Evolutionary conservation across 2,113 vertebrate genomes (phyloP).

Genomic region (Opisthocomus hoazin): DNA sequence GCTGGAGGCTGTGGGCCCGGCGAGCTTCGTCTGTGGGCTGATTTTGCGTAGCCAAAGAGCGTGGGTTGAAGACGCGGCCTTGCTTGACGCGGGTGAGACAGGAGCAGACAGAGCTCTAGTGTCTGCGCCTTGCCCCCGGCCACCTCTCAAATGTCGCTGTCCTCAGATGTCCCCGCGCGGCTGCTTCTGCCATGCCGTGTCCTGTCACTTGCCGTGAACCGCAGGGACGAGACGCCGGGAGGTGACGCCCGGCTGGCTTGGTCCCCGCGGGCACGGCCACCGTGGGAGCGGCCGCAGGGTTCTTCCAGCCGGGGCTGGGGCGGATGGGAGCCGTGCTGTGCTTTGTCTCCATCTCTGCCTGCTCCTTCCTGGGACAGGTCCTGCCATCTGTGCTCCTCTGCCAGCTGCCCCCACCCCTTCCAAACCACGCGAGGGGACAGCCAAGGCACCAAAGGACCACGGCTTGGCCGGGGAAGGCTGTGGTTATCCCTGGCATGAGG

Average conservation of each 20-base stretch:
- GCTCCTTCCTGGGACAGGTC: not conserved
- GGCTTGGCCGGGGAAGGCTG: not conserved
- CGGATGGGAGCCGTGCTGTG: accelerated
- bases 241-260: not conserved
- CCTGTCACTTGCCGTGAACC: not conserved
- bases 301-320: not conserved
- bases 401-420: not conserved
- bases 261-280: accelerated
- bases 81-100: accelerated
- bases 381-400: not conserved
- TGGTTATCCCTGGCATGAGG: not conserved
- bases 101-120: not conserved
- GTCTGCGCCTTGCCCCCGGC: not conserved
- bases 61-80: not conserved
- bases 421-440: accelerated
- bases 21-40: not conserved
- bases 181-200: not conserved
- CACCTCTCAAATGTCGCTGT: not conserved
- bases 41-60: accelerated
- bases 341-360: not conserved
- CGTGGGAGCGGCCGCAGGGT: accelerated
- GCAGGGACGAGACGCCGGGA: accelerated
- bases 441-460: not conserved
- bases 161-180: not conserved
- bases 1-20: not conserved